phyloP scores from a whole-genome alignment of 2,113 vertebrate genomes.

The Ia io region DNA sequence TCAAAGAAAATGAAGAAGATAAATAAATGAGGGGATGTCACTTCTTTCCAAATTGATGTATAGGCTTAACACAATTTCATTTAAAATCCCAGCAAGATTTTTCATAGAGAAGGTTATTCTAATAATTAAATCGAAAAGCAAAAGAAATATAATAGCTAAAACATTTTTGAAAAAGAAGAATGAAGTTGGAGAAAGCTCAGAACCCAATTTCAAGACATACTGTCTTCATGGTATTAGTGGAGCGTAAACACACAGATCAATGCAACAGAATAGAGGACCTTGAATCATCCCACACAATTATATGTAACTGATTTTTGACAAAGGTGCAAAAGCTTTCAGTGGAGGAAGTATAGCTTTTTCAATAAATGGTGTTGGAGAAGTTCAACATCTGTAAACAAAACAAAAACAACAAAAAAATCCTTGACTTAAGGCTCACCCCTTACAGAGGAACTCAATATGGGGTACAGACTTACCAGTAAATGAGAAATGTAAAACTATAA shows the following conservation, averaged over 20 bases:
- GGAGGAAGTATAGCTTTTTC: background rate
- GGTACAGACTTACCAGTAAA: background rate
- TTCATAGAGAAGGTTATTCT: background rate
- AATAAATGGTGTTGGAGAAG: background rate
- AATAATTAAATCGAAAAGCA: background rate
- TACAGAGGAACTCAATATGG: background rate
- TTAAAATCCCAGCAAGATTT: background rate
- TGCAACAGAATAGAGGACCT: background rate
- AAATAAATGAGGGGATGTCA: background rate
- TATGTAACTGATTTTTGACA: background rate
- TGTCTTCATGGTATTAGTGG: background rate
- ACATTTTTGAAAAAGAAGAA: background rate
- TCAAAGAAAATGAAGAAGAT: background rate
- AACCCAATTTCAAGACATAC: background rate
- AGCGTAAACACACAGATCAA: background rate
- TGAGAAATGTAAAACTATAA: background rate
- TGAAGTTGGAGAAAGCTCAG: background rate
- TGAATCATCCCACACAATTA: background rate
- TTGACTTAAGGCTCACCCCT: background rate
- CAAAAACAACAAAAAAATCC: background rate
- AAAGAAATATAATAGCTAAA: background rate
- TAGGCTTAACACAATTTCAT: background rate
- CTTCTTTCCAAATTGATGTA: background rate
- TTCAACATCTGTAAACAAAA: background rate
- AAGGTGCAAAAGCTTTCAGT: background rate